Conservation (phyloP, 2,113 vertebrate species). For the Mustela nigripes region DNA sequence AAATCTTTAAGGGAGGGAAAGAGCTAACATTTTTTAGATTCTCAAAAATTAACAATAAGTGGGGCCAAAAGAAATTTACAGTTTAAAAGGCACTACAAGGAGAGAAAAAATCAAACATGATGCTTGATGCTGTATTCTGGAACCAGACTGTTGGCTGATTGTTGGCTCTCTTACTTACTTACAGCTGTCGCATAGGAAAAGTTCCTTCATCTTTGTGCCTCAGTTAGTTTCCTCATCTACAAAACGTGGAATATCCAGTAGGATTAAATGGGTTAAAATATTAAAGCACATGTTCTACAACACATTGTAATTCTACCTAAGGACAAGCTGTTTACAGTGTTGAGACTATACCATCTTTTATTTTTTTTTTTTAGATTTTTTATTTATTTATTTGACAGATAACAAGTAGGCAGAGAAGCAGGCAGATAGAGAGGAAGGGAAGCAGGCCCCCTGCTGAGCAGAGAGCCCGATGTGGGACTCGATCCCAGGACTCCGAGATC, state of each 20-base stretch:
- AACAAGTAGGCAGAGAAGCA: too few species aligned
- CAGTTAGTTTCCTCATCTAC: background rate
- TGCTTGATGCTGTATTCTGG: background rate
- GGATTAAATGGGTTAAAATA: background rate
- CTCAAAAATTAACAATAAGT: background rate
- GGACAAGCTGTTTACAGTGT: background rate
- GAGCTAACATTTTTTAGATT: background rate
- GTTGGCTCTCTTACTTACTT: background rate
- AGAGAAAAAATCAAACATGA: background rate
- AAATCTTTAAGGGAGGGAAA: slow-evolving; percentile 17
- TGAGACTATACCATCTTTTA: background rate
- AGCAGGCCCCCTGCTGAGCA: too few species aligned
- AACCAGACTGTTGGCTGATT: background rate
- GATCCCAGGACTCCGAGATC: too few species aligned
- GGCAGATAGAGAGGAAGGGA: too few species aligned
- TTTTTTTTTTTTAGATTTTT: background rate
- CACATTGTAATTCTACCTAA: background rate
- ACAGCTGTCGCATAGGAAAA: background rate
- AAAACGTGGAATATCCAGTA: background rate
- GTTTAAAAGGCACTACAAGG: background rate
- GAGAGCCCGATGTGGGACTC: too few species aligned
- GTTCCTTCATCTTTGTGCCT: background rate
- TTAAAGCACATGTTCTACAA: background rate
- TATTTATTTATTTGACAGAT: too few species aligned
- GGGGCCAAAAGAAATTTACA: background rate